Conservation (phyloP, 1,140 invertebrate species). For the Papilio dardanus region DNA sequence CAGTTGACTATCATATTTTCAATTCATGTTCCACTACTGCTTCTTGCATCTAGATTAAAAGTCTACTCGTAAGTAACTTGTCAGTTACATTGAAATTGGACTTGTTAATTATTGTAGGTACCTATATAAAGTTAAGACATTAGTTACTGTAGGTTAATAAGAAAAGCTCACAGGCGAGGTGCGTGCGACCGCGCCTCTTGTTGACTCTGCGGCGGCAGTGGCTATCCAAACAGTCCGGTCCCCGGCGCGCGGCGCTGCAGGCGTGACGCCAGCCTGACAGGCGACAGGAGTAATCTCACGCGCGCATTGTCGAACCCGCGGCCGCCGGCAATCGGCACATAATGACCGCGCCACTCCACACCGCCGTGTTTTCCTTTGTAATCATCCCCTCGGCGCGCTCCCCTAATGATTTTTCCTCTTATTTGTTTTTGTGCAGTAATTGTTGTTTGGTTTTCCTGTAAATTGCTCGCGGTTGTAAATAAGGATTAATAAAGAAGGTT, state of each 20-base stretch:
- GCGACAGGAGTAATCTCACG: constrained; percentile 67
- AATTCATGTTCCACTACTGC: no score
- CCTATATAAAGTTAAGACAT: neutral
- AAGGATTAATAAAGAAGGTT: constrained; percentile 54
- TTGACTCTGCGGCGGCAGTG: neutral
- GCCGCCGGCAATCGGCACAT: constrained; percentile 57
- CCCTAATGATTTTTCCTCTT: constrained; percentile 77
- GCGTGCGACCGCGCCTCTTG: constrained; percentile 2
- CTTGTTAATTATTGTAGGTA: neutral
- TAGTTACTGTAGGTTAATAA: neutral
- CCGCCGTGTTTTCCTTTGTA: constrained; percentile 70
- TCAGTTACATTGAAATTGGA: no score
- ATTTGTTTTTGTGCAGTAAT: constrained; percentile 80
- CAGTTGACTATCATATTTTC: no score
- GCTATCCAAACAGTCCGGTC: constrained; percentile 7
- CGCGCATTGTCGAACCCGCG: constrained; percentile 60
- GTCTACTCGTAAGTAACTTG: no score
- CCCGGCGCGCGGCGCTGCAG: constrained; percentile 31
- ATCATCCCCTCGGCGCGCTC: constrained; percentile 63
- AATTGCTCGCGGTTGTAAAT: constrained; percentile 71
- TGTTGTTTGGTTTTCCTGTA: constrained; percentile 77
- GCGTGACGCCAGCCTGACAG: constrained; percentile 38
- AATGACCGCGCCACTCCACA: constrained; percentile 61
- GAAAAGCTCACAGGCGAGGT: neutral
- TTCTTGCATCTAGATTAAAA: no score